Base-by-base conservation (phyloP, 1,140 invertebrate species). In the Rhopalosiphum padi region DNA sequence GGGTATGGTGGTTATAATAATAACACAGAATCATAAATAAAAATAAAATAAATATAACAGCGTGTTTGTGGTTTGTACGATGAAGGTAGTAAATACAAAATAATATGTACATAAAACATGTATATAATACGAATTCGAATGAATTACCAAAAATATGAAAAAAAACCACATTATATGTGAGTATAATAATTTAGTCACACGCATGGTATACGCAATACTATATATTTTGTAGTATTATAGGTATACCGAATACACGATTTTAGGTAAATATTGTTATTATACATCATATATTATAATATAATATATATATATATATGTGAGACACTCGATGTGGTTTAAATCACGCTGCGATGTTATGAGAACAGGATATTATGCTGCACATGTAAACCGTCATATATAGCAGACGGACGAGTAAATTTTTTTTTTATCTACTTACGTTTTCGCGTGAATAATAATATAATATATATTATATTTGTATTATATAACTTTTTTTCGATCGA, bases 361-460 rank as follows among this genome's bases (percentile, higher is more conserved):
- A 77, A n/a, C 60, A 77, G 60, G n/a, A 77, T 77, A 77, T 77
- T n/a, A 18, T 23, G 30, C 30, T 77, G n/a, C 15, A n/a, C n/a
- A n/a, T n/a, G n/a, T n/a, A 35, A 77, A n/a, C 18, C 18, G 15
- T n/a, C 11, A 30, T 18, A 77, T 77, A 77, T 35, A 77, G 60
- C 30, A 18, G 60, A 35, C 30, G 30, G 0, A 68, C 18, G 11
- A 77, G 60, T 77, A n/a, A 68, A n/a, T 46, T 60, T 68, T 68
- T 68, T 68, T 77, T 77, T 77, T n/a, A 77, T n/a, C 60, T n/a
- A 77, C n/a, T 77, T 77, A 21, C 60, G 60, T 77, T 77, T 77
- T 77, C 15, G 9, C 15, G 30, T 68, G 60, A 60, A 30, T n/a
- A n/a, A n/a, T 18, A n/a, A n/a, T 30, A 68, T 68, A n/a, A n/a